phyloP scores from a whole-genome alignment of 2,113 vertebrate species.

The Origma solitaria region DNA sequence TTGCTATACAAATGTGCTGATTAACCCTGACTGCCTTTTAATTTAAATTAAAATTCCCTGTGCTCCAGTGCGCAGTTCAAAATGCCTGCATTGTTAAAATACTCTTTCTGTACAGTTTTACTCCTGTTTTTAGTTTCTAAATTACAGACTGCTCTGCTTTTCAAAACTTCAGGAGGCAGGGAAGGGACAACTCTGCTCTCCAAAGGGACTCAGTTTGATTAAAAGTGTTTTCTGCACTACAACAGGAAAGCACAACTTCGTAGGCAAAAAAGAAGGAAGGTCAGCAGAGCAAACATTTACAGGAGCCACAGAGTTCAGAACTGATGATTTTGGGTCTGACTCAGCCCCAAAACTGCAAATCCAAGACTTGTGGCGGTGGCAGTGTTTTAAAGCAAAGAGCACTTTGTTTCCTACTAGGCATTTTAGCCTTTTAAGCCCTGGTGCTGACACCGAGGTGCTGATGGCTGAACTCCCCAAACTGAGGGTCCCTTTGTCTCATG shows the following conservation, averaged over 20 bases:
- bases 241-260: neutral
- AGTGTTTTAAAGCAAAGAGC: neutral
- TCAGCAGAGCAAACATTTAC: neutral
- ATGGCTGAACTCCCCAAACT: neutral
- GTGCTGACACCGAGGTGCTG: neutral
- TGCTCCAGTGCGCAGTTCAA: neutral
- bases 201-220: neutral
- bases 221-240: neutral
- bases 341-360: neutral
- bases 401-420: rapidly evolving
- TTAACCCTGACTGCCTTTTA: neutral
- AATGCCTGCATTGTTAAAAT: neutral
- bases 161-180: neutral
- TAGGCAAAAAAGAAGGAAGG: neutral
- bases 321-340: neutral
- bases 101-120: neutral
- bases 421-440: neutral
- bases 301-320: neutral
- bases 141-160: neutral
- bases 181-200: neutral
- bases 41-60: neutral
- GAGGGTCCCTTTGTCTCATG: too few species aligned
- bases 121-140: neutral
- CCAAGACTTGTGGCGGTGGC: neutral
- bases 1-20: neutral